These are phyloP conservation scores for Laterallus jamaicensis DNA, from an alignment of 2,113 vertebrate species.

Conservation along the genomic window DNA sequence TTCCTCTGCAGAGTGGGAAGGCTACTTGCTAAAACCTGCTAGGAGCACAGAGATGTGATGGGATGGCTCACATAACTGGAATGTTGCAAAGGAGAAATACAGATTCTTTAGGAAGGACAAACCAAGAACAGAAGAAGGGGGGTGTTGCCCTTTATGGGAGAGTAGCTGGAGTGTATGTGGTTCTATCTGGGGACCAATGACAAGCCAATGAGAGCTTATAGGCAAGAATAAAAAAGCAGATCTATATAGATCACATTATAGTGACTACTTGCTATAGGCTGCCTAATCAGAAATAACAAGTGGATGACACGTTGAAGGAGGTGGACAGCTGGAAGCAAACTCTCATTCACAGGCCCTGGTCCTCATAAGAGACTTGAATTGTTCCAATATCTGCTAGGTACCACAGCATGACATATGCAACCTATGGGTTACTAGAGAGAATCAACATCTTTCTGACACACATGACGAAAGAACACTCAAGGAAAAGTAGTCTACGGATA, in stretches of 20 bases:
- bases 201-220: not conserved
- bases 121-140: not conserved
- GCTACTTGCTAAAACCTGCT: not conserved
- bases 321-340: not conserved
- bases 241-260: not conserved
- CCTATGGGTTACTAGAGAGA: not conserved
- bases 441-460: not conserved
- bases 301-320: not conserved
- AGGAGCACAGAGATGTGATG: not conserved
- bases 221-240: not conserved
- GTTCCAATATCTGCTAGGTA: not conserved
- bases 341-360: not conserved
- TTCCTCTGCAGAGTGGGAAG: not conserved
- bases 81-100: not conserved
- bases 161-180: not conserved
- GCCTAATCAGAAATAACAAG: not conserved
- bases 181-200: not conserved
- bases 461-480: not conserved
- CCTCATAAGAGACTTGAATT: not conserved
- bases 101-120: not conserved
- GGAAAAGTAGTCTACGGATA: not conserved
- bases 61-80: accelerated
- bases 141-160: not conserved
- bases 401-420: not conserved
- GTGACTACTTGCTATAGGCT: not conserved